These are phyloP conservation scores for Calycopis cecrops DNA, from an alignment of 1,140 invertebrate species.

Conservation along the genomic window DNA sequence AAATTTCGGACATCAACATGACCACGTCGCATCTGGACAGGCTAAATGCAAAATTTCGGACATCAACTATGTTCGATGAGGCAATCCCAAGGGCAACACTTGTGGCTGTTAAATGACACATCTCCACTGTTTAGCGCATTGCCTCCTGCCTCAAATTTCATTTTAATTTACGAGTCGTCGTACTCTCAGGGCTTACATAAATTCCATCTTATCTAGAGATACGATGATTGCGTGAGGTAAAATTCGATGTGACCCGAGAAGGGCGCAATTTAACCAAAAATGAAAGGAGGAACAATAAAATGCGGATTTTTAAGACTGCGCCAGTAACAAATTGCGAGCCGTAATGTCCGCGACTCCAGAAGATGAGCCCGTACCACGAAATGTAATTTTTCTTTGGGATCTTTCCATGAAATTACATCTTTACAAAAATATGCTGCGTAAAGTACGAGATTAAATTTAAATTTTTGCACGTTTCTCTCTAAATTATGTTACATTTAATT, in stretches of 20 bases:
- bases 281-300: conserved; percentile 63
- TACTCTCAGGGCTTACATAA: not conserved
- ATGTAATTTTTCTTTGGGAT: conserved; percentile 23
- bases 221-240: conserved; percentile 10
- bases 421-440: conserved; percentile 5
- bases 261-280: conserved; percentile 48
- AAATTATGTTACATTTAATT: no score
- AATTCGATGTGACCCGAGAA: conserved; percentile 26
- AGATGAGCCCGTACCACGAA: conserved; percentile 48
- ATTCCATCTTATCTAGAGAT: not conserved
- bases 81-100: no score
- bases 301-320: conserved; percentile 64
- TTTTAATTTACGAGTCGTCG: no score
- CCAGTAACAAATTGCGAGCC: conserved; percentile 59
- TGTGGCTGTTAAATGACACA: no score
- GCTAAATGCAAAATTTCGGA: no score
- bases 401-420: not conserved
- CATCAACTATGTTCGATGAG: no score
- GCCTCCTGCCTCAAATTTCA: no score
- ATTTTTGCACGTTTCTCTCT: no score
- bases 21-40: no score
- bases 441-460: conserved; percentile 1
- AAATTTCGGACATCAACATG: no score
- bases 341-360: conserved; percentile 42
- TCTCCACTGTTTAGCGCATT: no score